Base-by-base conservation (phyloP, 2,797 vertebrate species). In the Apogon hyalosoma region DNA sequence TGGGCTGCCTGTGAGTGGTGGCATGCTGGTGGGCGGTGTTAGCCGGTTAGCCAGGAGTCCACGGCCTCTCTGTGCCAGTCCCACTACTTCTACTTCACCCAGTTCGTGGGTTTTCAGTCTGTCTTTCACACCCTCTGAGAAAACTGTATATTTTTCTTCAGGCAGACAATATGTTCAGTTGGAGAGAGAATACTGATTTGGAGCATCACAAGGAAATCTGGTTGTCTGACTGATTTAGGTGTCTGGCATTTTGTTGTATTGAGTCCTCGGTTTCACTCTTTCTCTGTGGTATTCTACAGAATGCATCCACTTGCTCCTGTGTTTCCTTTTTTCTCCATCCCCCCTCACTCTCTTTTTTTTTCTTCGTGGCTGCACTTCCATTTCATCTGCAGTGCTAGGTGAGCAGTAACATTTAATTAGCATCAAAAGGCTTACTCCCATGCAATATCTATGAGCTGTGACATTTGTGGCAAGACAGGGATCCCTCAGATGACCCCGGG, bases 341-440 rank as follows among this genome's bases (percentile, higher is more conserved):
- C 39, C 31, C 33, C 61, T 40, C 7, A 59, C 19, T 56, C 36
- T 14, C 11, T 24, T 24, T 24, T 24, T 24, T 56, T 50, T 15
- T 1, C 33, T 66, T 42, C 11, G 46, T 19, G n/a, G 31, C 43
- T 46, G 15, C 53, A 31, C 69, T 79, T 72, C 39, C 56, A 74
- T 61, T 78, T 66, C 40, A 70, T 67, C 48, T 41, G n/a, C 33
- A 38, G 65, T 24, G 14, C 65, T 79, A 53, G 31, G 75, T 56
- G 60, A 82, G 77, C 80, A 79, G 85, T 87, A 79, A 55, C 83
- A 74, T 86, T 83, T 82, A 87, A 89, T 91, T 81, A 88, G 49
- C 87, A 76, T 90, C 85, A 87, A 88, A 86, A 69, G 79, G 69
- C 75, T 4, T 13, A 69, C 31, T 50, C 69, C 48, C 63, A 78